Conservation (phyloP, 2,113 vertebrate species). For the Murina feae region DNA sequence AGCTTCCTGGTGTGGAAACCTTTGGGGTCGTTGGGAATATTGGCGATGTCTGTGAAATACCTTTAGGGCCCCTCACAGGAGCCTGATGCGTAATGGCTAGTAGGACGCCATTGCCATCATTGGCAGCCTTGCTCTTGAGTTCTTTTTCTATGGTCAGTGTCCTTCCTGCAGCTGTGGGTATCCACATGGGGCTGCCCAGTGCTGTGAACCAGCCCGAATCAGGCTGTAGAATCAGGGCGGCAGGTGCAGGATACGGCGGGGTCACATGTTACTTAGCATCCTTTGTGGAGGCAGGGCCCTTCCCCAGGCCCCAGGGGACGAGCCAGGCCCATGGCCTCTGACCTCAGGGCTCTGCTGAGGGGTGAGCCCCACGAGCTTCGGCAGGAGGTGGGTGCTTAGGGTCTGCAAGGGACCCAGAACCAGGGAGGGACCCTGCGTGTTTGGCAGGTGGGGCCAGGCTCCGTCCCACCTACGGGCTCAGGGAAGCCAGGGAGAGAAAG, state of each 20-base stretch:
- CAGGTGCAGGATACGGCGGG: slow-evolving; percentile 69
- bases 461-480: neutral
- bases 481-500: neutral
- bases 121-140: neutral
- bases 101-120: neutral
- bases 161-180: slow-evolving; percentile 39
- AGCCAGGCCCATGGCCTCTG: neutral
- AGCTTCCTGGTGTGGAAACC: neutral
- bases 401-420: neutral
- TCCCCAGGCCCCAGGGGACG: neutral
- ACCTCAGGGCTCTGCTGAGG: neutral
- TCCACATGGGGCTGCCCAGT: neutral
- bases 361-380: neutral
- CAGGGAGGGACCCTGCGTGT: rapidly evolving
- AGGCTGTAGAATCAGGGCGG: slow-evolving; percentile 79
- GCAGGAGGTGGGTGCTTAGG: neutral
- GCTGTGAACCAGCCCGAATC: neutral
- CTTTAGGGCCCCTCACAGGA: neutral
- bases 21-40: neutral
- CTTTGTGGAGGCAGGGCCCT: neutral
- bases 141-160: neutral
- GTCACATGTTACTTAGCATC: slow-evolving; percentile 81
- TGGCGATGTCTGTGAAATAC: neutral
- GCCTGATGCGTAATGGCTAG: neutral
- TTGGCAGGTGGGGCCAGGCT: neutral